These are phyloP conservation scores for Achlya flavicornis DNA, from an alignment of 2,888 invertebrate genomes.

Conservation along the genomic window DNA sequence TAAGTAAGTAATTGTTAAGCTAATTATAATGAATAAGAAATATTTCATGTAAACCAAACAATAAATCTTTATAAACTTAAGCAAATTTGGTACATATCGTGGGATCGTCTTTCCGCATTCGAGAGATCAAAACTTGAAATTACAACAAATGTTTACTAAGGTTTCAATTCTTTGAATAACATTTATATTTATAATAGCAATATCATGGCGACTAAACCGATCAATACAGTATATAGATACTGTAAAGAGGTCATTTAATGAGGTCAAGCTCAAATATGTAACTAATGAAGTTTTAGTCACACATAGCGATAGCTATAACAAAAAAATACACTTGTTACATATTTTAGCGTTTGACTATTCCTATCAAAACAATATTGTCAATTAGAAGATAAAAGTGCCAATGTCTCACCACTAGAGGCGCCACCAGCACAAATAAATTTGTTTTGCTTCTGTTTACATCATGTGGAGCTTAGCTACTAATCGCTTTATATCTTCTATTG, in stretches of 20 bases:
- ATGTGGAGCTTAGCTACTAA: too few relatives aligned
- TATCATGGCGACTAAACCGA: background rate
- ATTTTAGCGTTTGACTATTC: background rate
- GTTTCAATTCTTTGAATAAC: too few relatives aligned
- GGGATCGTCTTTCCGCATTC: conserved; percentile 26
- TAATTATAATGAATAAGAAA: background rate
- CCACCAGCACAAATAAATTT: background rate
- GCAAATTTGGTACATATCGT: conserved; percentile 29
- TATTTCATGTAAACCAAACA: conserved; percentile 14
- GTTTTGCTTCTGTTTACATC: too few relatives aligned
- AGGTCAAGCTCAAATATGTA: background rate
- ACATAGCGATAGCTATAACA: background rate
- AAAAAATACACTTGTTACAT: background rate
- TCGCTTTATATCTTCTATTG: background rate
- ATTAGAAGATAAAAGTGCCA: too few relatives aligned
- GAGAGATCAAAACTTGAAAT: conserved; percentile 26
- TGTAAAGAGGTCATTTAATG: background rate
- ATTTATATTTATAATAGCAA: background rate
- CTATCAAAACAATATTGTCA: background rate
- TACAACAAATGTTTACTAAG: too few relatives aligned
- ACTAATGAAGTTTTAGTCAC: background rate
- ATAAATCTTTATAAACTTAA: conserved; percentile 34
- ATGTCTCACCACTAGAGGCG: too few relatives aligned
- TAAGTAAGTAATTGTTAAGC: too few relatives aligned
- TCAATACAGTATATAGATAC: background rate